phyloP scores from a whole-genome alignment of 2,888 invertebrate genomes.

The Taenaris catops region DNA sequence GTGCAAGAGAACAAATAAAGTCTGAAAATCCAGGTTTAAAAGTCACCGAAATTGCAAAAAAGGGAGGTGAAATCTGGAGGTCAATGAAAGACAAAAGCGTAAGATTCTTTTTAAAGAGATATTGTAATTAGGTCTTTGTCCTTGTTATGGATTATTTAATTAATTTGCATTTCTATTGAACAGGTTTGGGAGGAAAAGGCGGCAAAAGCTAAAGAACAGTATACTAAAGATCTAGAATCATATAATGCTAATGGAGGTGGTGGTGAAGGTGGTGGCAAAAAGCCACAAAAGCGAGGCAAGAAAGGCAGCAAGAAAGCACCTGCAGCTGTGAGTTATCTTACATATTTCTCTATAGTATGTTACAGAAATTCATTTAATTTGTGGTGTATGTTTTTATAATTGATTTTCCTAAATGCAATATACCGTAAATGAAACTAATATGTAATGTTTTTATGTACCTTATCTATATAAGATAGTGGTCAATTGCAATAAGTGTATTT shows the following conservation, averaged over 20 bases:
- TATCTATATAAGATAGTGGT: slow-evolving; percentile 2
- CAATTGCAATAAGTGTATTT: slow-evolving; percentile 5
- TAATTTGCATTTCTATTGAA: too few species aligned
- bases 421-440: too few species aligned
- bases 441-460: slow-evolving; percentile 20
- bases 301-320: slow-evolving; percentile 71
- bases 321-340: slow-evolving; percentile 67
- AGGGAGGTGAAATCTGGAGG: slow-evolving; percentile 97
- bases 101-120: slow-evolving; percentile 50
- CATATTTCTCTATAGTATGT: too few species aligned
- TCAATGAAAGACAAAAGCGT: slow-evolving; percentile 92
- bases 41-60: slow-evolving; percentile 96
- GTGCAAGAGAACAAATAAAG: slow-evolving; percentile 92
- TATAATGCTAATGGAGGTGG: slow-evolving; percentile 90
- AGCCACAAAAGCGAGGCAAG: slow-evolving; percentile 80
- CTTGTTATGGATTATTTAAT: too few species aligned
- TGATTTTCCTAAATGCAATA: too few species aligned
- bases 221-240: slow-evolving; percentile 92
- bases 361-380: too few species aligned
- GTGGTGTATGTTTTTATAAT: too few species aligned
- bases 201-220: slow-evolving; percentile 92
- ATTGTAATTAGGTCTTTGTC: too few species aligned
- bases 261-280: slow-evolving; percentile 74
- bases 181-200: slow-evolving; percentile 96
- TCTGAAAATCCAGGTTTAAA: slow-evolving; percentile 93